These are phyloP conservation scores for Lophotriccus pileatus DNA, from an alignment of 2,797 vertebrate genomes.

Conservation along the genomic window DNA sequence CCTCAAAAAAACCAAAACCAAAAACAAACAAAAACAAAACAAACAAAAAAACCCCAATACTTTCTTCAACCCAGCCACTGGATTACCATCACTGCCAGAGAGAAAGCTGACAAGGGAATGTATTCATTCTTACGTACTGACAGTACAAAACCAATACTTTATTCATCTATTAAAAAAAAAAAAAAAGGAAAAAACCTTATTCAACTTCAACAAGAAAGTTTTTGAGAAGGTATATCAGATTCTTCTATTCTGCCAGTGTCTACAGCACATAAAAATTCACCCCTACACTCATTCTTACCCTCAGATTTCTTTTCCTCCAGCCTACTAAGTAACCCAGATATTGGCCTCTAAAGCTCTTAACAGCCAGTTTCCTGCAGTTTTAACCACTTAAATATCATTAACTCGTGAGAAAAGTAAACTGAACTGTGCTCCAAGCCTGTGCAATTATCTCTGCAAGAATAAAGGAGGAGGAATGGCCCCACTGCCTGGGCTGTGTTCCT, in stretches of 20 bases:
- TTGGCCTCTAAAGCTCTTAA: conserved; percentile 2
- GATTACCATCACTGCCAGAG: not conserved
- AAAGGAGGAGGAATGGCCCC: not conserved
- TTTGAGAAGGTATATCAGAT: not conserved
- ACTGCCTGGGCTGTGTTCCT: not conserved
- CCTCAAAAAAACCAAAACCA: too few species aligned
- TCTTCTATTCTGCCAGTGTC: not conserved
- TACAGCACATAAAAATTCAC: not conserved
- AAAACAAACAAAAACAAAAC: not conserved
- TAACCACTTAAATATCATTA: not conserved
- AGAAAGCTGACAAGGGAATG: not conserved
- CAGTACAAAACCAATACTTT: not conserved
- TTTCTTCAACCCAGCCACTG: not conserved
- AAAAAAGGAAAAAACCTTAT: not conserved
- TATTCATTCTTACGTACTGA: not conserved
- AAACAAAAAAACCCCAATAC: rapidly evolving
- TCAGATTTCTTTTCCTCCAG: not conserved
- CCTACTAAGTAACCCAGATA: not conserved
- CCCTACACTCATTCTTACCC: not conserved
- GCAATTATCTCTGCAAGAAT: not conserved
- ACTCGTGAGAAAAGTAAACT: not conserved
- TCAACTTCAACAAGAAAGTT: not conserved
- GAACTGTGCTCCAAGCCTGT: not conserved
- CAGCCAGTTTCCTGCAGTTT: conserved; percentile 1
- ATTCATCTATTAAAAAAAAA: not conserved